These are phyloP conservation scores for Limnothrissa miodon DNA, from an alignment of 2,113 vertebrate genomes.

Conservation along the genomic window DNA sequence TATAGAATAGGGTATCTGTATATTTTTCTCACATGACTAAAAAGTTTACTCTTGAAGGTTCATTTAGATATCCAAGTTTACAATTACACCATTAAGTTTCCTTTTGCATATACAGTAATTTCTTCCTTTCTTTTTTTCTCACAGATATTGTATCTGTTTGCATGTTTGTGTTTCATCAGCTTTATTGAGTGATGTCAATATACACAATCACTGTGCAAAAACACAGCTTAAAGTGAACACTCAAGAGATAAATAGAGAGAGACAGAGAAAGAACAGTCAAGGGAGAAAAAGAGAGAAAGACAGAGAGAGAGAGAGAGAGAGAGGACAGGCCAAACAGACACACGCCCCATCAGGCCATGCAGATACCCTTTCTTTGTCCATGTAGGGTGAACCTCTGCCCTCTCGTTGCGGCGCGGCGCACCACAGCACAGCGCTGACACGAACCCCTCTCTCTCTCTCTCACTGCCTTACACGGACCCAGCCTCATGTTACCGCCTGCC, in stretches of 20 bases:
- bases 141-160: too few relatives aligned
- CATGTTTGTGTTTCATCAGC: too few relatives aligned
- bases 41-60: too few relatives aligned
- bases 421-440: neutral
- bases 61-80: too few relatives aligned
- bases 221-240: neutral
- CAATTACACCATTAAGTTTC: too few relatives aligned
- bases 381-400: conserved; percentile 16
- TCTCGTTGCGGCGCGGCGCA: neutral
- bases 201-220: neutral
- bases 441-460: neutral
- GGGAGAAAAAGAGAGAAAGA: neutral
- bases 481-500: neutral
- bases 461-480: neutral
- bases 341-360: neutral
- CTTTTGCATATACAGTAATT: too few relatives aligned
- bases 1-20: neutral
- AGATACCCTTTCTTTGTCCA: neutral
- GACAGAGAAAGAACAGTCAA: neutral
- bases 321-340: neutral
- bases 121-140: too few relatives aligned
- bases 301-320: neutral
- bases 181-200: too few relatives aligned
- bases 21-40: too few relatives aligned
- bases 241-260: neutral